Base-by-base conservation (phyloP, 2,888 invertebrate species). In the Falcaria lacertinaria region DNA sequence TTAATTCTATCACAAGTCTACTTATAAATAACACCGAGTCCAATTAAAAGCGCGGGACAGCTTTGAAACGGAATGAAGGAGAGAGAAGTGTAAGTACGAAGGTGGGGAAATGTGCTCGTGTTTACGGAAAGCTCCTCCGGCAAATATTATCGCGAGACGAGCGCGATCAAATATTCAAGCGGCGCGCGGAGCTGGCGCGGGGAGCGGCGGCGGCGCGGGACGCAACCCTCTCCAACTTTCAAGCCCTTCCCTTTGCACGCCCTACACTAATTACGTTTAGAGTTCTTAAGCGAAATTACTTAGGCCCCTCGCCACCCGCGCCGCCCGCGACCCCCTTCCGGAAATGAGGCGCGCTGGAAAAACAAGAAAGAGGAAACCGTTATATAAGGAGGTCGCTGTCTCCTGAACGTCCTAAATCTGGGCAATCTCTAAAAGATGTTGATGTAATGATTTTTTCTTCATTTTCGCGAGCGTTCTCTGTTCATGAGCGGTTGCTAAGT, bases 191-290 rank as follows among this genome's bases (percentile, higher is more conserved):
- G 69, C 77, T 69, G 70, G 75, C 75, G 68, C 64, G 71, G 74
- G 65, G n/a, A n/a, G n/a, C n/a, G n/a, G 76, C 77, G 69, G 74
- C 64, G 71, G 74, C 65, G 76, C 78, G 81, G 77, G 76, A 75
- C 74, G 78, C 84, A 91, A 91, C 91, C 91, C 91, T 91, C 91
- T 91, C 91, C 80, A 86, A 88, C 74, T 90, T 89, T 90, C 90
- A 90, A 90, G 90, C 90, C 90, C 90, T 90, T 89, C 90, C 90
- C 89, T 89, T 87, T 86, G 89, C 90, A 88, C 89, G 90, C 91
- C 90, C 90, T 87, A 87, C 90, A 91, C 91, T 92, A 92, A 92
- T 91, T 92, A 91, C 91, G 91, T 91, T 91, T 91, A 91, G 91
- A 90, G 91, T 91, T 91, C 91, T 91, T 91, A 91, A 91, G 90